Evolutionary conservation across 1,140 invertebrate species (phyloP).

Genomic region (Apis florea): DNA sequence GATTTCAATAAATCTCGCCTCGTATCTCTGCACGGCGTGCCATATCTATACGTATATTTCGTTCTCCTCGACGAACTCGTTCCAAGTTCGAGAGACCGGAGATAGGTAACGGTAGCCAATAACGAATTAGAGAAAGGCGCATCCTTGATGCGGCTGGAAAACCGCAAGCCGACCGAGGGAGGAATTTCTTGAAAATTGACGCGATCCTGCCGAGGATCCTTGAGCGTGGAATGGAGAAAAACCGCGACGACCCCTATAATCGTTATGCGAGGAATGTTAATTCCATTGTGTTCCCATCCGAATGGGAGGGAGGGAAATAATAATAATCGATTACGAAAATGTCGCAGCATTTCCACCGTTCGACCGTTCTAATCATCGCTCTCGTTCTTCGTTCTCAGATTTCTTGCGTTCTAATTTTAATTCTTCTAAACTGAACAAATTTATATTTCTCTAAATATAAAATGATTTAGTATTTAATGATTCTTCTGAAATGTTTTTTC

Average conservation of each 20-base stretch:
- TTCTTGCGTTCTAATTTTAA: not conserved
- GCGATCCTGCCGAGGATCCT: slow-evolving; percentile 43
- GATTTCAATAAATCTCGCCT: too few species aligned
- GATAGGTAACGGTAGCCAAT: not conserved
- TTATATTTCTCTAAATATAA: too few species aligned
- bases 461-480: too few species aligned
- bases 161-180: slow-evolving; percentile 55
- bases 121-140: slow-evolving; percentile 52
- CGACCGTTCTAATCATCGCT: not conserved
- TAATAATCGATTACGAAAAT: slow-evolving; percentile 3
- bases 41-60: too few species aligned
- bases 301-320: slow-evolving; percentile 1
- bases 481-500: too few species aligned
- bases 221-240: slow-evolving; percentile 61
- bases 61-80: not conserved
- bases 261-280: slow-evolving; percentile 57
- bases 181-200: slow-evolving; percentile 51
- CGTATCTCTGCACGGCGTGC: too few species aligned
- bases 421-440: not conserved
- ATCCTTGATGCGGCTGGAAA: slow-evolving; percentile 63
- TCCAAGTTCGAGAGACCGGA: slow-evolving; percentile 3
- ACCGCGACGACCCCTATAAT: slow-evolving; percentile 52
- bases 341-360: not conserved
- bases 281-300: slow-evolving; percentile 8
- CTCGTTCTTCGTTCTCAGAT: too few species aligned